Conservation (phyloP, 2,113 vertebrate species). For the Myocastor coypus region DNA sequence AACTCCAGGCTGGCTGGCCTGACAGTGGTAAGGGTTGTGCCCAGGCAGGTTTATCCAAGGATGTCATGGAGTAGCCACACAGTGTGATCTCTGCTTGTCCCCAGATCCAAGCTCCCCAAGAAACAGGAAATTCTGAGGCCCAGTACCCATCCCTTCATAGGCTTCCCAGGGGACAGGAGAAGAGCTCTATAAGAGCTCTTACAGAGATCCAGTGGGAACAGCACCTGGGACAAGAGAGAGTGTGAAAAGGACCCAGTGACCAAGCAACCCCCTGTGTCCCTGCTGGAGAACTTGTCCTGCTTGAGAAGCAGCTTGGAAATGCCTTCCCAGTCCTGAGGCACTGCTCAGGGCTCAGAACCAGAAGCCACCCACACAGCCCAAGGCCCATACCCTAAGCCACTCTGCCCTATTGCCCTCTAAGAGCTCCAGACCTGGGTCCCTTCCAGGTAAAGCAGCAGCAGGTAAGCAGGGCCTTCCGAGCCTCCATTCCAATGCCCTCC, state of each 20-base stretch:
- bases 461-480: background rate
- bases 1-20: background rate
- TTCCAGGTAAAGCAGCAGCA: background rate
- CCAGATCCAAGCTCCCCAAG: background rate
- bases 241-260: background rate
- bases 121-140: background rate
- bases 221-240: background rate
- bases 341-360: background rate
- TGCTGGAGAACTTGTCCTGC: background rate
- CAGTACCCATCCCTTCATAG: no score
- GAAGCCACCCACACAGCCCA: background rate
- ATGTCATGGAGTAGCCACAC: background rate
- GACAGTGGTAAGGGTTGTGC: background rate
- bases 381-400: background rate
- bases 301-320: background rate
- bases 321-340: background rate
- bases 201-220: background rate
- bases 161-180: background rate
- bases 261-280: background rate
- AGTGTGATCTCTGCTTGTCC: background rate
- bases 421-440: accelerated
- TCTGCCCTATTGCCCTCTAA: background rate
- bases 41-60: background rate
- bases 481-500: background rate
- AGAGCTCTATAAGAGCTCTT: background rate